A percentile compares a stretch with the other conserved stretches of the same genome.
Conservation (phyloP, 1,140 invertebrate species). For the Trichogramma pretiosum region DNA sequence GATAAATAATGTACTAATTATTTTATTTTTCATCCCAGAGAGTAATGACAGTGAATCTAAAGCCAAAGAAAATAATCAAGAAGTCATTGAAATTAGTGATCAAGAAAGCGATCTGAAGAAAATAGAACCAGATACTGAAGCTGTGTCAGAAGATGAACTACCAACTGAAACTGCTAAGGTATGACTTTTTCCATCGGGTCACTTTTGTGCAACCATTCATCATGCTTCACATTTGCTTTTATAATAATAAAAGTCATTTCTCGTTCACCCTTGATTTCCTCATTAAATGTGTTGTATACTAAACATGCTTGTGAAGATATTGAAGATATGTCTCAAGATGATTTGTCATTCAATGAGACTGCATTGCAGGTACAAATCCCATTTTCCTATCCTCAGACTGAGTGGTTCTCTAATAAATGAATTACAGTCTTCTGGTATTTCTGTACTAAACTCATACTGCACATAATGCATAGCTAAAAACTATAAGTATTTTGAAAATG, state of each 20-base stretch:
- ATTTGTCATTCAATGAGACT: slow-evolving; percentile 22
- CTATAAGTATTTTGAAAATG: slow-evolving; percentile 2
- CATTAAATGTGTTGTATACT: slow-evolving; percentile 13
- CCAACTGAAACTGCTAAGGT: slow-evolving; percentile 44
- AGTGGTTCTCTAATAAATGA: too few species aligned
- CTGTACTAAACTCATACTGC: too few species aligned
- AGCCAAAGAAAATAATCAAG: slow-evolving; percentile 14
- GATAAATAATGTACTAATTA: not conserved
- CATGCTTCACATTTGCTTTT: not conserved
- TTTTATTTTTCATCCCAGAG: too few species aligned
- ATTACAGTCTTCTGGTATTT: too few species aligned
- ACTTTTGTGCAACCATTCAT: not conserved
- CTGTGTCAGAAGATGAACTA: slow-evolving; percentile 60
- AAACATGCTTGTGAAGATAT: slow-evolving; percentile 22
- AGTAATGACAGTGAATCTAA: slow-evolving; percentile 18
- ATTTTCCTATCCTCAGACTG: too few species aligned
- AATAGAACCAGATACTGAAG: slow-evolving; percentile 56
- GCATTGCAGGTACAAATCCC: slow-evolving; percentile 1
- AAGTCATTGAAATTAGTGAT: slow-evolving; percentile 26
- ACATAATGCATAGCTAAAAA: too few species aligned
- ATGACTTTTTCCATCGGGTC: slow-evolving; percentile 2
- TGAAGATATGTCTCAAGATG: slow-evolving; percentile 27
- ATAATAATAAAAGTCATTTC: not conserved
- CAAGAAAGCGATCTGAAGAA: slow-evolving; percentile 28
- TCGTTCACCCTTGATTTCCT: too few species aligned